Conservation (phyloP, 2,113 vertebrate genomes). For the Tachysurus fulvidraco region DNA sequence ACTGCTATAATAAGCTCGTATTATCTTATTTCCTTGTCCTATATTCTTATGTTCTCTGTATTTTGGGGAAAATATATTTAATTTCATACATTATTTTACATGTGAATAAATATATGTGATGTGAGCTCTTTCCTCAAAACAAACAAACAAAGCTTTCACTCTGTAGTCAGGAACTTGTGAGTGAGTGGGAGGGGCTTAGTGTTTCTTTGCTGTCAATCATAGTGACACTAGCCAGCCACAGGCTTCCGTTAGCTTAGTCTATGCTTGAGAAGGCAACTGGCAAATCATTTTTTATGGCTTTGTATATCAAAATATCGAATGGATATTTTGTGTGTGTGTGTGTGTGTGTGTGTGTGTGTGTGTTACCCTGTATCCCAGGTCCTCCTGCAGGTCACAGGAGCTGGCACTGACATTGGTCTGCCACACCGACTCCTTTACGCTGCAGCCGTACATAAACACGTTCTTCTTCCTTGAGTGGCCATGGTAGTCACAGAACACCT, state of each 20-base stretch:
- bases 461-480: constrained; percentile 99
- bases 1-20: too few species aligned
- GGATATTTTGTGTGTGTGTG: constrained; percentile 24
- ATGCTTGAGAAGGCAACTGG: neutral
- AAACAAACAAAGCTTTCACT: too few species aligned
- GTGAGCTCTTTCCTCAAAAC: too few species aligned
- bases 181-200: neutral
- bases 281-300: neutral
- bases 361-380: constrained; percentile 86
- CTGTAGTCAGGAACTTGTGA: neutral
- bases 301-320: neutral
- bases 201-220: neutral
- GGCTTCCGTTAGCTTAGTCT: neutral
- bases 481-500: constrained; percentile 89
- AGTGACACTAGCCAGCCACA: neutral
- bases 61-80: too few species aligned
- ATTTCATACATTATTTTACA: too few species aligned
- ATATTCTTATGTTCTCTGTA: too few species aligned
- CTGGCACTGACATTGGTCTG: constrained; percentile 80
- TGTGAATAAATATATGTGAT: too few species aligned
- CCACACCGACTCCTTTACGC: constrained; percentile 95
- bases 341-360: constrained; percentile 34
- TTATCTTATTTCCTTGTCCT: too few species aligned
- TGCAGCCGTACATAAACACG: constrained; percentile 99
- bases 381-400: constrained; percentile 86